Evolutionary conservation across 2,113 vertebrate genomes (phyloP).

Genomic region (Thunnus thynnus): DNA sequence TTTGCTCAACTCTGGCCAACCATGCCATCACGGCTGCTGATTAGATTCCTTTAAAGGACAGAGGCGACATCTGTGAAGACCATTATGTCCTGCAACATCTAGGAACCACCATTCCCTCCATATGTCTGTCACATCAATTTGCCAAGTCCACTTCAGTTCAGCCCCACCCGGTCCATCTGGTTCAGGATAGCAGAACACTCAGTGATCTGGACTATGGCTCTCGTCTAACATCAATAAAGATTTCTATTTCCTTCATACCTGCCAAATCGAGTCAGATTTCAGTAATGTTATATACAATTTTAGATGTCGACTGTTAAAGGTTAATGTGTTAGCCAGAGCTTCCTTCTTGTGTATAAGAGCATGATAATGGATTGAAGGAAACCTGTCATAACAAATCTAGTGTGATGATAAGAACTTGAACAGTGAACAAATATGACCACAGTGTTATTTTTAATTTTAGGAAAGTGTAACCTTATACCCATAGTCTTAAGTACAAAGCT

Average conservation of each 20-base stretch:
- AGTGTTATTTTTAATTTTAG: constrained; percentile 34
- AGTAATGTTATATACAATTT: constrained; percentile 48
- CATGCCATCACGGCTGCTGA: constrained; percentile 75
- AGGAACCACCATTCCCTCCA: constrained; percentile 65
- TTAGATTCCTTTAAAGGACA: constrained; percentile 79
- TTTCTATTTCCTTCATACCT: constrained; percentile 65
- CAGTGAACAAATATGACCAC: constrained; percentile 52
- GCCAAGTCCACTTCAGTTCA: constrained; percentile 71
- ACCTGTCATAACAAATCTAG: constrained; percentile 63
- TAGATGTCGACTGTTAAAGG: constrained; percentile 52
- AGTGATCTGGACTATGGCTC: constrained; percentile 64
- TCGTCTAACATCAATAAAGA: constrained; percentile 70
- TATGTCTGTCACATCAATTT: constrained; percentile 56
- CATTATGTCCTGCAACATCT: constrained; percentile 78
- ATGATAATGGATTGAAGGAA: constrained; percentile 43
- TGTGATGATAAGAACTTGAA: constrained; percentile 59
- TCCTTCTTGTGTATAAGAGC: constrained; percentile 46
- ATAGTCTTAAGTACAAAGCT: constrained; percentile 45
- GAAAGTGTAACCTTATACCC: constrained; percentile 66
- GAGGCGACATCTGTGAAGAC: constrained; percentile 81
- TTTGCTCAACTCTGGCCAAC: constrained; percentile 68
- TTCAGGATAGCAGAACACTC: constrained; percentile 37
- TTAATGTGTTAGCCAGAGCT: constrained; percentile 63
- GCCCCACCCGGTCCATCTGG: constrained; percentile 59
- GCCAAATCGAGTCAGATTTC: constrained; percentile 67